Percentiles rank a stretch among this genome's conserved stretches.
Conservation (phyloP, 2,888 invertebrate genomes). For the Cryptosula pallasiana region DNA sequence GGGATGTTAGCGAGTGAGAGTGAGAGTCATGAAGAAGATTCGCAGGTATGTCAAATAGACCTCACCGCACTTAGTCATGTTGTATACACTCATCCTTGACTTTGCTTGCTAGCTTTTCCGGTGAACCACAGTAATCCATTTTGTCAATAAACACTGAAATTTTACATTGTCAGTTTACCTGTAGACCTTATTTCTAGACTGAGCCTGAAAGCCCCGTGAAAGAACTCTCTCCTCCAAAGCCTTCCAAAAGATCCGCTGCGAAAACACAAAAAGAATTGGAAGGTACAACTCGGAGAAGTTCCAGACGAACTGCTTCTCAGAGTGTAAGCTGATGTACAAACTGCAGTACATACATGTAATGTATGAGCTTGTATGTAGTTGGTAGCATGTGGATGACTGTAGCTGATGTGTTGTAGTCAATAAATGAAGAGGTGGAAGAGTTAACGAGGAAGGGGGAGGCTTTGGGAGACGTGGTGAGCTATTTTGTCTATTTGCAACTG, state of each 20-base stretch:
- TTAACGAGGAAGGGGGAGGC: neutral
- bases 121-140: no score
- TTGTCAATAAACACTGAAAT: no score
- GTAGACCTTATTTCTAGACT: no score
- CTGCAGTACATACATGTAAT: no score
- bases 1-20: neutral
- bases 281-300: neutral
- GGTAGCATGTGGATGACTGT: no score
- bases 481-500: no score
- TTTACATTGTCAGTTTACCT: no score
- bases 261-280: neutral
- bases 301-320: neutral
- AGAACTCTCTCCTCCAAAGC: neutral
- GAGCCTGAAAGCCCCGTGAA: constrained; percentile 17
- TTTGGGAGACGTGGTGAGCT: neutral
- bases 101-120: no score
- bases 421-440: neutral
- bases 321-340: neutral
- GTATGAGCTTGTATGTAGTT: no score
- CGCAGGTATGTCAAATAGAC: no score
- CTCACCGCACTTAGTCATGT: no score
- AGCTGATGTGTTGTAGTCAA: neutral
- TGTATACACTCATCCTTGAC: no score
- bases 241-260: neutral
- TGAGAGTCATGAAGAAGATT: constrained; percentile 17